Base-by-base conservation (phyloP, 2,888 invertebrate species). In the Noctua pronuba region DNA sequence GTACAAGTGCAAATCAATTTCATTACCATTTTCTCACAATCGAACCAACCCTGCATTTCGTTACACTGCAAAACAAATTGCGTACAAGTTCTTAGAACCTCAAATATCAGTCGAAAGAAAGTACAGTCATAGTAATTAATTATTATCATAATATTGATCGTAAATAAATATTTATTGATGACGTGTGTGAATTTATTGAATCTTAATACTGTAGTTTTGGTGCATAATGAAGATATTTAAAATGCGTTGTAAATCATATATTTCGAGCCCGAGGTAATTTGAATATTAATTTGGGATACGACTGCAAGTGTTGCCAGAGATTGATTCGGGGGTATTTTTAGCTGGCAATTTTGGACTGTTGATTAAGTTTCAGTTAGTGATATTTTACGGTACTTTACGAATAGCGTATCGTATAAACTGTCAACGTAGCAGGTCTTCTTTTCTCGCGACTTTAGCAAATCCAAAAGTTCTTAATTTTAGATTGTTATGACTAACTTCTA, bases 121-220 rank as follows among this genome's bases (percentile, higher is more conserved):
- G 85, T 89, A 84, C 88, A 88, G 38, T 75, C 87, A 88, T 86
- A 90, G 91, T 92, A 92, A 93, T 92, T 92, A 89, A 89, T 93
- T 92, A 93, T 93, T 91, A 91, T 91, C 91, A 91, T 91, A 94
- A 91, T 92, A 94, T 94, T 92, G 91, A 91, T 91, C 91, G 87
- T 92, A 90, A 93, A 93, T 91, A 91, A 92, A 93, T 94, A 95
- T 95, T 95, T 95, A 95, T 95, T 92, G 87, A 82, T 85, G 92
- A 92, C 93, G 82, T 84, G 67, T 46, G 28, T 71, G 82, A 88
- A 95, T 95, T 94, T 94, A 95, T 93, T 75, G 87, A 69, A 62
- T 78, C 82, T 89, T 91, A 91, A 92, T 91, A 89, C 80, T 68
- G 73, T 28, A 80, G 77, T 86, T 88, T 78, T 87, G 77, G 79